Percentiles rank a stretch among this genome's conserved stretches.
Evolutionary conservation across 2,113 vertebrate species (phyloP).

Genomic region (Xenopus borealis): DNA sequence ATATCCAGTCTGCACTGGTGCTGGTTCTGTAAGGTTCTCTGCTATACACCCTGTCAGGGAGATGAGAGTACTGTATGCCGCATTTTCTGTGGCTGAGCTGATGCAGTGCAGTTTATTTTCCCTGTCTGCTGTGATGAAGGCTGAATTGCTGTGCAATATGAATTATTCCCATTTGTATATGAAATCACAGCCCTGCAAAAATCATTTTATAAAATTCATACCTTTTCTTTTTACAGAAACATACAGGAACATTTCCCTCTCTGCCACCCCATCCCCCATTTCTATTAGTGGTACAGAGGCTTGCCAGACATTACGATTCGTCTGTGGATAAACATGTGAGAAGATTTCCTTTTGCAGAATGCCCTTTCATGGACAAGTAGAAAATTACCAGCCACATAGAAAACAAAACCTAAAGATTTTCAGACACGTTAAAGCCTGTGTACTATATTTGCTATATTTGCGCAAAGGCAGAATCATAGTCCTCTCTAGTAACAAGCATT

Average conservation of each 20-base stretch:
- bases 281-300: slow-evolving; percentile 19
- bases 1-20: slow-evolving; percentile 56
- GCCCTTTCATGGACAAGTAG: background rate
- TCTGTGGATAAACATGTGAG: slow-evolving; percentile 28
- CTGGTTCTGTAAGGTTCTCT: slow-evolving; percentile 49
- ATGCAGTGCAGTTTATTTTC: slow-evolving; percentile 54
- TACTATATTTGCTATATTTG: no score
- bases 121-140: slow-evolving; percentile 25
- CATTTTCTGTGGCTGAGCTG: slow-evolving; percentile 49
- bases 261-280: slow-evolving; percentile 12
- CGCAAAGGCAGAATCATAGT: no score
- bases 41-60: slow-evolving; percentile 51
- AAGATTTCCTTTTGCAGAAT: slow-evolving; percentile 9
- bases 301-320: slow-evolving; percentile 20
- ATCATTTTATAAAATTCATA: slow-evolving; percentile 23
- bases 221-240: slow-evolving; percentile 48
- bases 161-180: no score
- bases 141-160: slow-evolving; percentile 42
- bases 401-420: background rate
- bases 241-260: background rate
- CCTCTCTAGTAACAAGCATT: no score
- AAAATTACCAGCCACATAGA: slow-evolving; percentile 6
- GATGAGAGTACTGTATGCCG: slow-evolving; percentile 39
- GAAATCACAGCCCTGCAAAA: no score
- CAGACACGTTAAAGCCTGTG: no score